A percentile compares a stretch with the other conserved stretches of the same genome.
Evolutionary conservation across 2,888 invertebrate species (phyloP).

Genomic region (Eupithecia inturbata): DNA sequence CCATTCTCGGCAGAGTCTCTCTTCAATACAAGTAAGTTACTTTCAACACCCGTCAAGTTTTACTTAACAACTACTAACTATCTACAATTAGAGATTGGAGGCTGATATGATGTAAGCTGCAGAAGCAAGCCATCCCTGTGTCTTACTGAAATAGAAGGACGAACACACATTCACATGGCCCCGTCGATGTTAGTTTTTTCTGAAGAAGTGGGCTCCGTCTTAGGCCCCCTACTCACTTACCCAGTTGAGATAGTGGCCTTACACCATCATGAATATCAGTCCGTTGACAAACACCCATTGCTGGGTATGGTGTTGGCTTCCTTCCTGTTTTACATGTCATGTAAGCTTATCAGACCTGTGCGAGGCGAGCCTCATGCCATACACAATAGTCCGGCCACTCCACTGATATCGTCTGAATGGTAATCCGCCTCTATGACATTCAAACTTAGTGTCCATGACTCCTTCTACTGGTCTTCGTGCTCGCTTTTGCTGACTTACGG

Average conservation of each 20-base stretch:
- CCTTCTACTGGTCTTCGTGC: not conserved
- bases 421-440: not conserved
- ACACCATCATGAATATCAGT: not conserved
- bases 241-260: not conserved
- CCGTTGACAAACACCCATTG: not conserved
- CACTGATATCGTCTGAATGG: not conserved
- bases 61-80: not conserved
- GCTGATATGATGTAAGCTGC: not conserved
- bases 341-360: not conserved
- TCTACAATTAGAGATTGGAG: not conserved
- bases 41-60: not conserved
- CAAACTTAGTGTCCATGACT: not conserved
- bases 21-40: slow-evolving; percentile 90
- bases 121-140: not conserved
- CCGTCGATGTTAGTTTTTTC: not conserved
- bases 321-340: not conserved
- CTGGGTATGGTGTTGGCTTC: not conserved
- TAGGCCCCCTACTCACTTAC: not conserved
- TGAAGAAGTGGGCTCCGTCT: not conserved
- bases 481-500: not conserved
- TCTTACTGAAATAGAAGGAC: not conserved
- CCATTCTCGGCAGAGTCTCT: slow-evolving; percentile 95
- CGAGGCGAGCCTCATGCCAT: not conserved
- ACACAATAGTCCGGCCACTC: not conserved
- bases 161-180: not conserved